Evolutionary conservation across 2,888 invertebrate species (phyloP).

Genomic region (Drosophila tanythrix): DNA sequence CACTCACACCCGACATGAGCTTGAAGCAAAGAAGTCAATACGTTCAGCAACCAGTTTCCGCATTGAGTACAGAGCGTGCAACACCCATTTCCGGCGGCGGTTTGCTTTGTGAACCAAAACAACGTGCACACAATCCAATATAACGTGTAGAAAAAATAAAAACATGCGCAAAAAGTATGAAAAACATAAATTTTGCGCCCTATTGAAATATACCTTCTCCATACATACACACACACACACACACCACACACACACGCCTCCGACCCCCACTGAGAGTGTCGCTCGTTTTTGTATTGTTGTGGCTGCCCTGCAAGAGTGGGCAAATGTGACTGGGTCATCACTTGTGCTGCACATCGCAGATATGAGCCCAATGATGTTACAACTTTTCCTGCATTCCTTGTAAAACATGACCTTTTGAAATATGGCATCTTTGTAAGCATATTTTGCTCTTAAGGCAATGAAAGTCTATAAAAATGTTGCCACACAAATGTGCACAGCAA

Average conservation of each 20-base stretch:
- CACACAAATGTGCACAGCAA: not conserved
- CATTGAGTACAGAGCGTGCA: not conserved
- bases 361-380: constrained; percentile 2
- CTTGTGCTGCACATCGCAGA: constrained; percentile 23
- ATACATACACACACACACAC: not conserved
- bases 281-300: constrained; percentile 37
- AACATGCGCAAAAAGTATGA: constrained; percentile 46
- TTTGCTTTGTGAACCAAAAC: constrained; percentile 36
- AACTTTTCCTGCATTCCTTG: constrained; percentile 1
- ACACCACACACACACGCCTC: not conserved
- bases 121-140: constrained; percentile 15
- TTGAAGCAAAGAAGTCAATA: constrained; percentile 39
- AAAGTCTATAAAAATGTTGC: constrained; percentile 2
- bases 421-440: constrained; percentile 3
- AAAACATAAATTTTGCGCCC: constrained; percentile 62
- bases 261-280: constrained; percentile 58
- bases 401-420: not conserved
- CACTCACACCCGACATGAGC: constrained; percentile 9
- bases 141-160: constrained; percentile 17
- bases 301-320: constrained; percentile 41
- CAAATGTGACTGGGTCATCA: not conserved
- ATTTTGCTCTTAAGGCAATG: not conserved
- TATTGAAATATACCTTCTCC: too few species aligned
- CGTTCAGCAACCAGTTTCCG: constrained; percentile 16
- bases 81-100: constrained; percentile 16